Evolutionary conservation across 2,797 vertebrate species (phyloP), one percentile per base, ranked within the genome.

Genomic region (Apogon hyalosoma): DNA sequence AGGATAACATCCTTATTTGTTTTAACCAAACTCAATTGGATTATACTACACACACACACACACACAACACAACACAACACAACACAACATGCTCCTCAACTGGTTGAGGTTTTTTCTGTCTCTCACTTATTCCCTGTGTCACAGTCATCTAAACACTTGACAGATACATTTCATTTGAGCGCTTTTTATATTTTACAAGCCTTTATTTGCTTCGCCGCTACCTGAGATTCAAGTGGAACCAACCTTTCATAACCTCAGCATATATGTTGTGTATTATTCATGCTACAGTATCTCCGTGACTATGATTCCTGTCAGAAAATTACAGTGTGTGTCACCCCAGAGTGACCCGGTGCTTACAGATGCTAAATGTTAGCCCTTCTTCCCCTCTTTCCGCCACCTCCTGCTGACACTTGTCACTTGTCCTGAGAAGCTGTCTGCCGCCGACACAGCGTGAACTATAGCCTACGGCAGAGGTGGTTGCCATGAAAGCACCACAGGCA

Each of bases 1-100:
- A 70, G 69, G 68, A 83, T 84, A 79, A 87, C 64, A 21, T 65
- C 74, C 73, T 80, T 51, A 87, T 84, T 78, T 71, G 80, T 78
- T 80, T 77, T 50, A 69, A 77, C 77, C 1, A 31, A 55, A 59
- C 46, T 49, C 9, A 78, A 86, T 86, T 70, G 42, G 70, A 85
- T 87, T 74, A 82, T 49, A 50, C 47, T 49, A 63, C 62, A 40
- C 60, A 33, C 56, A 77, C 65, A 45, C 69, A 48, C 66, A 61
- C 55, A 59, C 57, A 49, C 48, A 55, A 48, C 66, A 61, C 55
- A 58, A 48, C 47, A 55, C 63, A 19, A 58, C 49, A 67, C 43
- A 52, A 48, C 52, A 63, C 55, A 64, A 48, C 42, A 13, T 38
- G 3, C 13, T 42, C 14, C 43, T 11, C 21, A 3, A 19, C 43